Evolutionary conservation across 2,797 vertebrate genomes (phyloP), one percentile per base, ranked within the genome.

Genomic region (Steatocranus sp.): DNA sequence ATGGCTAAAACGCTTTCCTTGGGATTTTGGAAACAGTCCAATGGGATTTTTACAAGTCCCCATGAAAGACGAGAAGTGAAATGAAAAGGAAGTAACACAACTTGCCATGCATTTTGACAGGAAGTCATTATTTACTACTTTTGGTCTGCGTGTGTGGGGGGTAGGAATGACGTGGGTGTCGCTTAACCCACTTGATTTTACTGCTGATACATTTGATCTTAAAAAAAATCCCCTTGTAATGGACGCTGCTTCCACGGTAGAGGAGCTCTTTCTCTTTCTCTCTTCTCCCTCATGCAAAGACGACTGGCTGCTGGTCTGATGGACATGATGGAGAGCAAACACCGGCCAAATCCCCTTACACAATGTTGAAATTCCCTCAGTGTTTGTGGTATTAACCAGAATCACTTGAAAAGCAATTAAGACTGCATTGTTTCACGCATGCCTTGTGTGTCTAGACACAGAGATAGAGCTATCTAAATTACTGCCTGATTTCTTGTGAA

Each of bases 391-490:
- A 87, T 87, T 38, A 79, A 84, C 74, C 54, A 11, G 14, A 85
- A 80, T 82, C 84, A 73, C 87, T 91, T 7, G 46, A 87, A 91
- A 54, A 73, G 79, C 63, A 79, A 85, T 93, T 92, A 89, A 84
- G 76, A 14, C 89, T 76, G 80, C 91, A 92, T 93, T 95, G 90
- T 95, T 84, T 91, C 87, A 84, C 74, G 77, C 77, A 63, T 88
- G 86, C 88, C 84, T 78, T 34, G 79, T 87, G 82, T 86, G 94
- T 94, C 94, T 94, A 95, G 94, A 95, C 93, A 20, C 34, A 83
- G 74, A 95, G 95, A 95, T 94, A 94, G 68, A 83, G 91, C 87
- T 96, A 96, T 96, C 95, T 96, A 92, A 95, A 95, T 96, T 78
- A 87, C 83, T 76, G 82, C 81, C 91, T 88, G 89, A 85, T 80